Percentiles rank a stretch among this genome's conserved stretches.
These are phyloP conservation scores for Chrosomus eos DNA, from an alignment of 2,797 vertebrate species.

Conservation along the genomic window DNA sequence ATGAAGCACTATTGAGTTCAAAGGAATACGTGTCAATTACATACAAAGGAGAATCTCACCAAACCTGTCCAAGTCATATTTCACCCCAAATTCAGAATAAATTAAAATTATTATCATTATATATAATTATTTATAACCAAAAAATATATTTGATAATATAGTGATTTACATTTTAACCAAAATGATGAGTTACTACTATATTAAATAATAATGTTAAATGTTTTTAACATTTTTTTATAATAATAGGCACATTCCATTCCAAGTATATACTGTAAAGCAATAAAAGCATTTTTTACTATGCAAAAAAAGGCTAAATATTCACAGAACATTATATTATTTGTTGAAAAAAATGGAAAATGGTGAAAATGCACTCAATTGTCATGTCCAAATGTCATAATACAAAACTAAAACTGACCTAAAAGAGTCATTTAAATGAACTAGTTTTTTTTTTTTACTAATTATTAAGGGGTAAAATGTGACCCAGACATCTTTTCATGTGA, in stretches of 20 bases:
- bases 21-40: background rate
- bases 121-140: too few relatives aligned
- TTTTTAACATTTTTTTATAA: too few relatives aligned
- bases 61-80: conserved; percentile 13
- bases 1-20: background rate
- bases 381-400: background rate
- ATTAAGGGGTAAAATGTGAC: conserved; percentile 5
- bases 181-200: background rate
- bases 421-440: background rate
- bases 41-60: background rate
- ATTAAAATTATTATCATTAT: background rate
- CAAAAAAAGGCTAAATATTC: background rate
- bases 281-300: background rate
- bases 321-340: background rate
- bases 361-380: too few relatives aligned
- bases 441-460: background rate
- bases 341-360: background rate
- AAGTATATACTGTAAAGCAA: background rate
- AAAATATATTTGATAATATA: too few relatives aligned
- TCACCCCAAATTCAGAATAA: background rate
- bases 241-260: background rate
- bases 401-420: background rate
- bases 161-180: background rate
- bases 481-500: background rate
- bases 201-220: too few relatives aligned